Conservation (phyloP, 2,888 invertebrate genomes). For the Ophion obscuratus region DNA sequence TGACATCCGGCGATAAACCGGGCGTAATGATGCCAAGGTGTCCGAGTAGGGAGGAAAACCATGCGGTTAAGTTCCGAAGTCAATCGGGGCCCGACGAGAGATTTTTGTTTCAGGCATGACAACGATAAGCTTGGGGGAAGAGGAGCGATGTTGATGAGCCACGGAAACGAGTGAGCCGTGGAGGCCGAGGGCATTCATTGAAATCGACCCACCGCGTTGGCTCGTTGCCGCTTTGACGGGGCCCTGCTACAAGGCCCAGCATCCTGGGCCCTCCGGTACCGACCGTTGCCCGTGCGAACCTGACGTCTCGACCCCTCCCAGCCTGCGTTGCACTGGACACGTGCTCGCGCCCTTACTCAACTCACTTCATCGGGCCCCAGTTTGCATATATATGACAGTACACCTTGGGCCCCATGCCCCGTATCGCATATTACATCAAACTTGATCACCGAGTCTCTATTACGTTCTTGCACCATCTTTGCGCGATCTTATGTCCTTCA, state of each 20-base stretch:
- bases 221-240: constrained; percentile 80
- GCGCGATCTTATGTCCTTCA: background rate
- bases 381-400: background rate
- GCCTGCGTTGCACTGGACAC: constrained; percentile 57
- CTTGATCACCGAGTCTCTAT: background rate
- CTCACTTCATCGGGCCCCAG: background rate
- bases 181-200: constrained; percentile 73
- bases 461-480: background rate
- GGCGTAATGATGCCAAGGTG: constrained; percentile 79
- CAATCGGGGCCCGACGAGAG: background rate
- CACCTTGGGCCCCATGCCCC: constrained; percentile 2
- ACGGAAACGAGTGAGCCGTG: constrained; percentile 29
- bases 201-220: constrained; percentile 78
- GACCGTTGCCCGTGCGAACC: constrained; percentile 77
- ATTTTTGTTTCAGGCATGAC: background rate
- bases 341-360: constrained; percentile 42
- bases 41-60: constrained; percentile 54
- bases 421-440: constrained; percentile 29
- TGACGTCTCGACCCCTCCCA: constrained; percentile 80
- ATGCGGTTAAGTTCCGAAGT: background rate
- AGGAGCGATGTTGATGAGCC: background rate
- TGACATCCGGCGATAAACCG: constrained; percentile 42
- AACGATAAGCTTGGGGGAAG: constrained; percentile 8
- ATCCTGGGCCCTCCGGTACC: constrained; percentile 61
- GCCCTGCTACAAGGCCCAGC: constrained; percentile 58